Conservation (phyloP, 2,113 vertebrate species). For the Merops nubicus region DNA sequence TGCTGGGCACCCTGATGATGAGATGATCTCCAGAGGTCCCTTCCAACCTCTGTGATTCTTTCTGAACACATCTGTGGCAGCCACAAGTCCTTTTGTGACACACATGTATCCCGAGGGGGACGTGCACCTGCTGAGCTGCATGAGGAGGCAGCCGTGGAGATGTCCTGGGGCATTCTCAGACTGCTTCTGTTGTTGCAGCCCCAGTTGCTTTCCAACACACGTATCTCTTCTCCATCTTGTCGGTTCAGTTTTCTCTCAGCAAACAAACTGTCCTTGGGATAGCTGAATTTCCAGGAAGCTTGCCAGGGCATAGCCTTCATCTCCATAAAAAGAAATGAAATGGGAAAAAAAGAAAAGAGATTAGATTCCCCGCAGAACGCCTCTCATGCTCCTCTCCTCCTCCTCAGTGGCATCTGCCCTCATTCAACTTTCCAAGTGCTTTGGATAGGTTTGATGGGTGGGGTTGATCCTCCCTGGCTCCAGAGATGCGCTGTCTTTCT, state of each 20-base stretch:
- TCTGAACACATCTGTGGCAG: not conserved
- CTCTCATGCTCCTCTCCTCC: not conserved
- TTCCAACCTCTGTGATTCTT: not conserved
- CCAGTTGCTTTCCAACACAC: not conserved
- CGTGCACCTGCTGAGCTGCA: not conserved
- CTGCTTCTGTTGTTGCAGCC: not conserved
- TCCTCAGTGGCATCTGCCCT: not conserved
- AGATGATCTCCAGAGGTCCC: no score
- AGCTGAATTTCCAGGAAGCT: conserved; percentile 74
- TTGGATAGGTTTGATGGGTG: conserved; percentile 32
- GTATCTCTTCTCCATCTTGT: conserved; percentile 43
- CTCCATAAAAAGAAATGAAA: conserved; percentile 81
- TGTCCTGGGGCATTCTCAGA: not conserved
- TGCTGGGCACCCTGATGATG: no score
- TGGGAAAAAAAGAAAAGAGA: conserved; percentile 47
- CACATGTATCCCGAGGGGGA: not conserved
- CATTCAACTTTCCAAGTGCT: conserved; percentile 49
- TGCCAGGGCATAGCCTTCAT: conserved; percentile 75
- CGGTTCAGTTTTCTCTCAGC: conserved; percentile 66
- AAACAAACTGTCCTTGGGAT: conserved; percentile 71
- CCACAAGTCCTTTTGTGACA: not conserved
- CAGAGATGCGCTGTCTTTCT: not conserved
- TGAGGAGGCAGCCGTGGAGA: not conserved
- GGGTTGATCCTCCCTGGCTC: conserved; percentile 36
- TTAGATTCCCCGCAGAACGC: not conserved